Conservation (phyloP, 2,888 invertebrate genomes). For the Drosophila lutescens region DNA sequence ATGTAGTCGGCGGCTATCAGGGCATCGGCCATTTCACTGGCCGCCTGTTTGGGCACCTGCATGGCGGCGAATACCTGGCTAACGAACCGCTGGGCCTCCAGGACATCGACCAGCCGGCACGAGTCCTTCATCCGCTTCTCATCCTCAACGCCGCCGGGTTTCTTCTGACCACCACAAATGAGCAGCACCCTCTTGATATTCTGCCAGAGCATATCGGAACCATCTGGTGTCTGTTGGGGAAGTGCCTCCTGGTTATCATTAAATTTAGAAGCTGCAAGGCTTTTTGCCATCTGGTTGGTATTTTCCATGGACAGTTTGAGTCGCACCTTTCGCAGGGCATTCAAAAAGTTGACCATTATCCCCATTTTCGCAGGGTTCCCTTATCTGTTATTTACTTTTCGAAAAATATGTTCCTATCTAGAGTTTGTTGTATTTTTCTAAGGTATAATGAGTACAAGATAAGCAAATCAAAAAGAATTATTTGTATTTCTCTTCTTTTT, state of each 20-base stretch:
- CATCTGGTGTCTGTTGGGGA: neutral
- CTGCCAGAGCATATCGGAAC: conserved; percentile 26
- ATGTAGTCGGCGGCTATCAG: conserved; percentile 57
- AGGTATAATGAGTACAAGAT: neutral
- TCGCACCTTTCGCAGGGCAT: conserved; percentile 28
- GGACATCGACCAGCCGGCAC: conserved; percentile 36
- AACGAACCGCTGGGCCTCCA: conserved; percentile 55
- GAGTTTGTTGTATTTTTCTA: neutral
- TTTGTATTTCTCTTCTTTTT: too few species aligned
- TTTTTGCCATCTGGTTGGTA: neutral
- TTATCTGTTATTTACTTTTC: neutral
- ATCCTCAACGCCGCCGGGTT: neutral
- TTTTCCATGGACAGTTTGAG: conserved; percentile 4
- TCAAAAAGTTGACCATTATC: conserved; percentile 30
- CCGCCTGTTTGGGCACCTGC: conserved; percentile 47
- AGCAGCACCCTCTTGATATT: conserved; percentile 37
- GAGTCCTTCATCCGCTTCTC: neutral
- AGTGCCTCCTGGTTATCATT: neutral
- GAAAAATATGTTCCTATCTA: neutral
- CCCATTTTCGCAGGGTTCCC: conserved; percentile 22
- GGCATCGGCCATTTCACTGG: conserved; percentile 57
- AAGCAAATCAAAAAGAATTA: too few species aligned
- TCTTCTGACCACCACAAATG: conserved; percentile 29
- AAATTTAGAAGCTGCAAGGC: neutral
- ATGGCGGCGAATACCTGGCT: conserved; percentile 51